Evolutionary conservation across 2,888 invertebrate species (phyloP).

Genomic region (Venusia cambrica): DNA sequence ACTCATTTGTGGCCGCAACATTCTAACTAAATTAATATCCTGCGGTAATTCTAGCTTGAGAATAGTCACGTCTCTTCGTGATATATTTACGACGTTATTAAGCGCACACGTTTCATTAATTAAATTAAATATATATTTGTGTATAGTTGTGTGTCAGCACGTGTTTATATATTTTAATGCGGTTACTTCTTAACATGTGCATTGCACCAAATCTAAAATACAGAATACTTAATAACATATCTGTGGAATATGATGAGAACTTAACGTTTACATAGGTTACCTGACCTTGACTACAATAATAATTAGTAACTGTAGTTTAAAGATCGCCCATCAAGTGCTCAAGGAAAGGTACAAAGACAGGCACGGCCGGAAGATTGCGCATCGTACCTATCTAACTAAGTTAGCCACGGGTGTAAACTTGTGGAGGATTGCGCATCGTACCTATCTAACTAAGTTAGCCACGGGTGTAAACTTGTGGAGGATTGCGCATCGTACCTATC

Average conservation of each 20-base stretch:
- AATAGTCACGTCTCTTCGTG: constrained; percentile 30
- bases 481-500: constrained; percentile 58
- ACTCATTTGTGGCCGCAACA: constrained; percentile 26
- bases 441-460: constrained; percentile 60
- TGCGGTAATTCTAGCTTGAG: constrained; percentile 22
- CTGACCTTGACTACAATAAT: too few species aligned
- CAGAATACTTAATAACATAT: neutral
- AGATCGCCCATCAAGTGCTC: constrained; percentile 30
- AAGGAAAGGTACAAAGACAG: constrained; percentile 32
- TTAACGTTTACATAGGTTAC: too few species aligned
- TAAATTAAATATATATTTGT: constrained; percentile 24
- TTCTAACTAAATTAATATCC: constrained; percentile 28
- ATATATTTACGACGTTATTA: constrained; percentile 22
- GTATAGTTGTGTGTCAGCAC: constrained; percentile 22
- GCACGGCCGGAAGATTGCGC: constrained; percentile 51
- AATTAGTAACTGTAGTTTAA: too few species aligned
- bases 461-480: too few species aligned
- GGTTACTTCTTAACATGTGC: constrained; percentile 9
- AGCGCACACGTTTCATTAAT: constrained; percentile 25
- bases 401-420: too few species aligned
- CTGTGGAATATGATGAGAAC: too few species aligned
- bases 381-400: constrained; percentile 58
- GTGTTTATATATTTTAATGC: constrained; percentile 26
- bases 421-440: constrained; percentile 57
- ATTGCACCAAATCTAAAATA: constrained; percentile 4